Base-by-base conservation (phyloP, 2,797 vertebrate genomes). In the Sebastes itinus region DNA sequence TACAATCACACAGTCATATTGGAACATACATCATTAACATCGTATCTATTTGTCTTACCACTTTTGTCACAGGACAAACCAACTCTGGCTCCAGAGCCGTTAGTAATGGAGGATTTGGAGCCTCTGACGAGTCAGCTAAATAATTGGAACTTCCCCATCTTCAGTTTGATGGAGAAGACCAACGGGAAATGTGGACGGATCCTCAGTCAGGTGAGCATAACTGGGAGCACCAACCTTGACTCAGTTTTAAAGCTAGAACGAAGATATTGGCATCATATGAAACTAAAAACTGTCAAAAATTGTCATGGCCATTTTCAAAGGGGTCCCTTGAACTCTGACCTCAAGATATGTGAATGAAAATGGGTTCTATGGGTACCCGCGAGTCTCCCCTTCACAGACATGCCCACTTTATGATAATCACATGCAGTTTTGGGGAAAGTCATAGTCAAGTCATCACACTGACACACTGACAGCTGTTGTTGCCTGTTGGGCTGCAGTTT, bases 111-210 rank as follows among this genome's bases (percentile, higher is more conserved):
- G 78, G 97, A 96, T 72, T 89, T 99, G 82, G 98, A 98, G 82
- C 94, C 96, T 22, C 85, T 98, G 75, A 97, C 98, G 97, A 95
- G 95, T 86, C 97, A 99, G 82, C 92, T 99, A 81, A 99, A 98
- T 94, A 98, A 95, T 78, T 99, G 99, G 99, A 99, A 99, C 95
- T 99, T 99, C 85, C 99, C 98, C 25, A 98, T 99, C 93, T 99
- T 99, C 92, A 96, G 92, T 89, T 94, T 99, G 94, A 96, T 98
- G 95, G 98, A 99, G 94, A 98, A 95, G 91, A 99, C 97, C 2
- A 96, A 96, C 35, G 98, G 96, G 82, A 98, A 97, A 90, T 97
- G 97, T 55, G 98, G 99, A 58, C 94, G 97, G 60, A 99, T 99
- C 94, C 97, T 99, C 73, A 99, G 98, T 91, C 99, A 99, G 97